phyloP scores from a whole-genome alignment of 2,113 vertebrate species.

The Anhinga rufa region DNA sequence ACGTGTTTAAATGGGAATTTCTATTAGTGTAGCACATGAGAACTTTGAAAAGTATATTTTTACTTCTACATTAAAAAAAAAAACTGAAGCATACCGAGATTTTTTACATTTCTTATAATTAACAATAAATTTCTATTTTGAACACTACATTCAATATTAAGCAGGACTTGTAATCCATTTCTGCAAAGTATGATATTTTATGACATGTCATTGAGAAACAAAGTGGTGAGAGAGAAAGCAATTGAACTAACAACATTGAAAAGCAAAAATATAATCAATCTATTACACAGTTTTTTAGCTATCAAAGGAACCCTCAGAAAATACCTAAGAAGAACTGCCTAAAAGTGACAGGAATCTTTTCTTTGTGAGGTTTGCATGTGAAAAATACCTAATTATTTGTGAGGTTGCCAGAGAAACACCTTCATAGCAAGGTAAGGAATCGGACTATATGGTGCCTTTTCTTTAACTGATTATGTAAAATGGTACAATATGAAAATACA shows the following conservation, averaged over 20 bases:
- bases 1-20: not conserved
- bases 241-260: not conserved
- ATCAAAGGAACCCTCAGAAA: not conserved
- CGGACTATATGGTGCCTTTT: not conserved
- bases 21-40: not conserved
- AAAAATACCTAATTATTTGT: not conserved
- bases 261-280: not conserved
- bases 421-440: not conserved
- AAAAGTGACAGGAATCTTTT: not conserved
- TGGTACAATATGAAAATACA: not conserved
- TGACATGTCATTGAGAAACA: not conserved
- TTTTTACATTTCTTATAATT: not conserved
- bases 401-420: not conserved
- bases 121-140: not conserved
- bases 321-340: not conserved
- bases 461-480: not conserved
- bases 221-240: not conserved
- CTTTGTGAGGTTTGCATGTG: not conserved
- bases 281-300: not conserved
- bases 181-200: not conserved
- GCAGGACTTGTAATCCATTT: not conserved
- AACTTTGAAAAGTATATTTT: not conserved
- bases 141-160: not conserved
- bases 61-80: not conserved
- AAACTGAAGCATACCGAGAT: not conserved